Conservation (phyloP, 2,113 vertebrate genomes). For the Aphelocoma coerulescens region DNA sequence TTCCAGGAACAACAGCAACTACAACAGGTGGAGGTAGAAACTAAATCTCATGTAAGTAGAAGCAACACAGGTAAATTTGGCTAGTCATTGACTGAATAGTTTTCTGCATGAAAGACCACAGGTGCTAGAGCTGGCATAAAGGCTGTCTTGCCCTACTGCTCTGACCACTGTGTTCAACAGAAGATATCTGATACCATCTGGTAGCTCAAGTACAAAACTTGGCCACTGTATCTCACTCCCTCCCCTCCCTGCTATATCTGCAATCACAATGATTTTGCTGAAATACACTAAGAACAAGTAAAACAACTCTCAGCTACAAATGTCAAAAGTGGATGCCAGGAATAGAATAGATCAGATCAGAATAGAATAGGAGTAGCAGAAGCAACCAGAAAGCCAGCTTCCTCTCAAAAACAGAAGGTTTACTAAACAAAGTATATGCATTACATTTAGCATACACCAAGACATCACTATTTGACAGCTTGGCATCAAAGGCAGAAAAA, state of each 20-base stretch:
- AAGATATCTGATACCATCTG: not conserved
- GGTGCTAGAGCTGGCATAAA: not conserved
- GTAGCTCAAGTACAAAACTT: not conserved
- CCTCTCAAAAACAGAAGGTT: not conserved
- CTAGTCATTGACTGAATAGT: not conserved
- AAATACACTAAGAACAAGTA: not conserved
- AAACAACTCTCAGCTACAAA: not conserved
- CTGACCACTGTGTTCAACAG: not conserved
- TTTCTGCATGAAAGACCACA: not conserved
- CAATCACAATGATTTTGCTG: accelerated
- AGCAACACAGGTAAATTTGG: not conserved
- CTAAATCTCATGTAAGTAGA: not conserved
- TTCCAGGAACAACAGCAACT: not conserved
- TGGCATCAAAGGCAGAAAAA: not conserved
- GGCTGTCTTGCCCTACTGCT: not conserved
- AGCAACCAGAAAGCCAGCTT: not conserved
- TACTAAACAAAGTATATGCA: not conserved
- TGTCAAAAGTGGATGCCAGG: not conserved
- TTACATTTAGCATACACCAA: not conserved
- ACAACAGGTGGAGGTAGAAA: not conserved
- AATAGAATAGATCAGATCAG: not conserved
- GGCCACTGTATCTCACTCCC: not conserved
- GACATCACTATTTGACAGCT: not conserved
- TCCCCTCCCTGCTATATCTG: not conserved
- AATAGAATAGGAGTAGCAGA: not conserved